Evolutionary conservation across 2,797 vertebrate genomes (phyloP).

Genomic region (Cuculus canorus): DNA sequence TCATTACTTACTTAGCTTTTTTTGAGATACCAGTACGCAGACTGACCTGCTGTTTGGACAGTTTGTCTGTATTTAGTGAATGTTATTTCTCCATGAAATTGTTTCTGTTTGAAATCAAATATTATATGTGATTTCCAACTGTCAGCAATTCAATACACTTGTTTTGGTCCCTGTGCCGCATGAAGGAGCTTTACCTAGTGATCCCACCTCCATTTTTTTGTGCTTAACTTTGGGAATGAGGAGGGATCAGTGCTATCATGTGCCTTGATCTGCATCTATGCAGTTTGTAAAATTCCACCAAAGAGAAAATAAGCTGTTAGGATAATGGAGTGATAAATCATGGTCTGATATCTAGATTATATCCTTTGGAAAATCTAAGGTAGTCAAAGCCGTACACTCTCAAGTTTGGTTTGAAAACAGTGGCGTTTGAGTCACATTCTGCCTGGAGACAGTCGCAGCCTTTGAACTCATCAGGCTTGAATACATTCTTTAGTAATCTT

Average conservation of each 20-base stretch:
- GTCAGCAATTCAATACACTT: background rate
- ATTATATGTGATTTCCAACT: background rate
- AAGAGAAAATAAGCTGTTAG: background rate
- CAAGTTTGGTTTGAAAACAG: background rate
- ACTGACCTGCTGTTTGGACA: background rate
- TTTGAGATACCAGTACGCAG: background rate
- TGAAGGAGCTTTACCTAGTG: background rate
- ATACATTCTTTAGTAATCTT: background rate
- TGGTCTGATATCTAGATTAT: background rate
- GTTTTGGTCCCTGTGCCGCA: background rate
- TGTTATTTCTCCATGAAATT: background rate
- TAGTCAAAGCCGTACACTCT: fast-evolving
- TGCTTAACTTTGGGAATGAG: background rate
- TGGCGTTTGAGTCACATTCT: slow-evolving; percentile 20
- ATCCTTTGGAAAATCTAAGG: background rate
- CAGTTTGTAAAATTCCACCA: background rate
- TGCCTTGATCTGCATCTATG: background rate
- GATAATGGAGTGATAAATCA: background rate
- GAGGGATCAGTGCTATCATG: background rate
- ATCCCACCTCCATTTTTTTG: background rate
- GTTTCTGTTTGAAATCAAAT: background rate
- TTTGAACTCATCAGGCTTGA: slow-evolving; percentile 12
- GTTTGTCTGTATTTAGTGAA: background rate
- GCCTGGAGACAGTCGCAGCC: background rate
- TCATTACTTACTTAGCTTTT: background rate